Evolutionary conservation across 2,888 invertebrate genomes (phyloP).

Genomic region (Dione vanillae): DNA sequence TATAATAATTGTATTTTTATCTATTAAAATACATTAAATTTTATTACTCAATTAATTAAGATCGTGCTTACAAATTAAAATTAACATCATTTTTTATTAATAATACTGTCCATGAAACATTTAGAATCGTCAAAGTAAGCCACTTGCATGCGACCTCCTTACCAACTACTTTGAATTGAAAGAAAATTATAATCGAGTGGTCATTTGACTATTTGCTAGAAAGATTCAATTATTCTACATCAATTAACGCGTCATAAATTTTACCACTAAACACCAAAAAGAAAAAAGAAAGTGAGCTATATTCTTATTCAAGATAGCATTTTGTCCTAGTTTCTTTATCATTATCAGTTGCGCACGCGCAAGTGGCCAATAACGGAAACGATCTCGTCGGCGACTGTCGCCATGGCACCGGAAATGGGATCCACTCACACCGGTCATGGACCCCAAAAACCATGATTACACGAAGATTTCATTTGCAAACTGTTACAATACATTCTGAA

Average conservation of each 20-base stretch:
- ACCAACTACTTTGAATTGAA: slow-evolving; percentile 26
- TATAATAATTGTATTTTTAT: neutral
- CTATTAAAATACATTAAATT: neutral
- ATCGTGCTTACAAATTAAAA: slow-evolving; percentile 5
- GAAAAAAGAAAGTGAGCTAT: slow-evolving; percentile 32
- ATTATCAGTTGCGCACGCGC: slow-evolving; percentile 55
- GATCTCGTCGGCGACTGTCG: slow-evolving; percentile 61
- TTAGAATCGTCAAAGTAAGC: slow-evolving; percentile 33
- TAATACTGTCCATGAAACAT: slow-evolving; percentile 33
- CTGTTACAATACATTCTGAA: slow-evolving; percentile 57
- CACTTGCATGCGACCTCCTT: slow-evolving; percentile 43
- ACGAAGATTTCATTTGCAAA: slow-evolving; percentile 65
- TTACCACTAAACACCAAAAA: neutral
- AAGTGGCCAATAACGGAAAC: slow-evolving; percentile 62
- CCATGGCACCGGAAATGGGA: slow-evolving; percentile 60
- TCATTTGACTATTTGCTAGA: slow-evolving; percentile 22
- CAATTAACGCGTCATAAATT: slow-evolving; percentile 6
- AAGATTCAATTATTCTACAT: slow-evolving; percentile 1
- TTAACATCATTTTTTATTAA: neutral
- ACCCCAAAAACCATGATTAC: slow-evolving; percentile 64
- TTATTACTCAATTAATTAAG: slow-evolving; percentile 3
- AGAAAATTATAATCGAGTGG: slow-evolving; percentile 34
- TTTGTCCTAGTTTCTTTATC: slow-evolving; percentile 50
- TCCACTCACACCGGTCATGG: slow-evolving; percentile 65
- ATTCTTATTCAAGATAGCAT: slow-evolving; percentile 16